Conservation (phyloP, 2,113 vertebrate genomes). For the Tachuris rubrigastra region DNA sequence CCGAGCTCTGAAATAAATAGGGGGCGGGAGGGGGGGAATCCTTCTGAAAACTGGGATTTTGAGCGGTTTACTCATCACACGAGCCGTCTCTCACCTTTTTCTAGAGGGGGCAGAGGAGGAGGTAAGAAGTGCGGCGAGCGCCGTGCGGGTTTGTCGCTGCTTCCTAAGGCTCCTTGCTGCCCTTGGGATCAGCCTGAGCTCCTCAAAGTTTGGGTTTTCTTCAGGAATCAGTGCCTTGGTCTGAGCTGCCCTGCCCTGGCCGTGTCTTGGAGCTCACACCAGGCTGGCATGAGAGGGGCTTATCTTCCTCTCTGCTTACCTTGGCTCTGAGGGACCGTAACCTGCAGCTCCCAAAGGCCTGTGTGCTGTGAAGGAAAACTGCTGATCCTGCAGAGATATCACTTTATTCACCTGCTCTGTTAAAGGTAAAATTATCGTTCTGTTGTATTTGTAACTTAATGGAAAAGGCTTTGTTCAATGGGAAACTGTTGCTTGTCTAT, state of each 20-base stretch:
- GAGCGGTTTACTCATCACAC: rapidly evolving
- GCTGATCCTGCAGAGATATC: background rate
- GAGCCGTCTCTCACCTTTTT: rapidly evolving
- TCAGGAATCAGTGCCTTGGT: background rate
- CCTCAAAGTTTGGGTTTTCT: background rate
- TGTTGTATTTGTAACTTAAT: background rate
- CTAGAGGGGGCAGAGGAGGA: background rate
- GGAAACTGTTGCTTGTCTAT: background rate
- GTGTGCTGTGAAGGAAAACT: background rate
- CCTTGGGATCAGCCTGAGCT: background rate
- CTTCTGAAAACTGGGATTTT: background rate
- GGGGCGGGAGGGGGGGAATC: background rate
- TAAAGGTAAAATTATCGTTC: background rate
- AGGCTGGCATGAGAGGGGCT: background rate
- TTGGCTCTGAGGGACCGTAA: background rate
- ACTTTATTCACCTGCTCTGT: background rate
- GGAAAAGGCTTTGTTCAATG: background rate
- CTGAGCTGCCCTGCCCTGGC: background rate
- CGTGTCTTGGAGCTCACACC: background rate
- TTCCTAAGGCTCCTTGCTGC: background rate
- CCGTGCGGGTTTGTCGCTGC: background rate
- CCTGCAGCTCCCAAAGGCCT: background rate
- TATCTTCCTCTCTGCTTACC: background rate
- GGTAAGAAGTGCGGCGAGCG: background rate
- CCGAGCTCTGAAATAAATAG: background rate